Base-by-base conservation (phyloP, 2,888 invertebrate genomes). In the Microplitis manilae region DNA sequence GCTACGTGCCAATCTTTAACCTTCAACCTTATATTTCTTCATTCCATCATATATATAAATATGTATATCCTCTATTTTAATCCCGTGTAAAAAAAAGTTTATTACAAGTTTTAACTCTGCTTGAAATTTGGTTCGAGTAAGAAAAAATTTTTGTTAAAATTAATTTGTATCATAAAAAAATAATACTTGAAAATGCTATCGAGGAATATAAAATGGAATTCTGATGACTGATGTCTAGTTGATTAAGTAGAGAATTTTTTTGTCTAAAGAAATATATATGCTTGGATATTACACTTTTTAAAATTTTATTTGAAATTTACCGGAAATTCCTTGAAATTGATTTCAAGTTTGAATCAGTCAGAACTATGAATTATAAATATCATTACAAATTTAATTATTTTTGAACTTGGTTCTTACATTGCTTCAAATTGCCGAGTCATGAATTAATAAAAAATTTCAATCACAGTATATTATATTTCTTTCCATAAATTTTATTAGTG, bases 1-100 rank as follows among this genome's bases (percentile, higher is more conserved):
- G 13, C 73, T 73, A 85, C 82, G 85, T 86, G 85, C 83, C 81
- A 80, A 77, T 76, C 79, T 79, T 76, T 73, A 60, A 71, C 50
- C 69, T 60, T 13, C 50, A 50, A 13, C 50, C 50, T 50, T 50
- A 13, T 50, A 50, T 50, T 13, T 50, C 13, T 50, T 50, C 50
- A 50, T 50, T 50, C 5, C 50, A 13, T 50, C 9, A 13, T 68
- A 15, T 40, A 50, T 64, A 13, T 65, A 61, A 6, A 61, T 60
- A 38, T 61, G 60, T 30, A 39, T 50, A 39, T 50, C 9, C 13
- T 50, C 1, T 50, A 50, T 8, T 13, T 50, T 50, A 50, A 50
- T 50, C 50, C 13, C 13, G 0, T 50, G 50, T 50, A 50, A 5
- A 50, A 50, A 50, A 50, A 13, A 50, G 8, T 50, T 13, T 50